Conservation (phyloP, 2,888 invertebrate species). For the Trypoxylon attenuatum region DNA sequence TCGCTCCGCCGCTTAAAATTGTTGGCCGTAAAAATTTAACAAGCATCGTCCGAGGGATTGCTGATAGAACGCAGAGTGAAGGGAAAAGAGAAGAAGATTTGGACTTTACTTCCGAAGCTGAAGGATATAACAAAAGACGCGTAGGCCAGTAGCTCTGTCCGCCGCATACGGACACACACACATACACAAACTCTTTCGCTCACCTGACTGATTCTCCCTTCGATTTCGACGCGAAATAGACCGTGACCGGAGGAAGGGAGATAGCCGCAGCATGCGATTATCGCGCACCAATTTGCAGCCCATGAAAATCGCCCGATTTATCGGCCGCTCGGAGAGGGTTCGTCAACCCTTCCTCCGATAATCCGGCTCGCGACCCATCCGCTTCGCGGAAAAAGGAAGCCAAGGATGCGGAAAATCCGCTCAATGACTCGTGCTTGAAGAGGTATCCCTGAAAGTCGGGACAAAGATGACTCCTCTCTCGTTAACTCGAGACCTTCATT, state of each 20-base stretch:
- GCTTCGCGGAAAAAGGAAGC: too few relatives aligned
- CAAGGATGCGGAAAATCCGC: not conserved
- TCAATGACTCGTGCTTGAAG: not conserved
- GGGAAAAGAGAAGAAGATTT: conserved; percentile 1
- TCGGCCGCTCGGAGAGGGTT: not conserved
- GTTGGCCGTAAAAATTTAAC: conserved; percentile 64
- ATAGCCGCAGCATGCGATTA: not conserved
- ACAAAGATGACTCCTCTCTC: not conserved
- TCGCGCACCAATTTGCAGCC: not conserved
- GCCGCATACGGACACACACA: too few relatives aligned
- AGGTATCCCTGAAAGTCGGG: not conserved
- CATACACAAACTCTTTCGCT: too few relatives aligned
- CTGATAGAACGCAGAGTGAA: not conserved
- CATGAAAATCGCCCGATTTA: not conserved
- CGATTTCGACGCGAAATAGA: not conserved
- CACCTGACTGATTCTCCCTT: too few relatives aligned
- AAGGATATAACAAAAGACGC: conserved; percentile 7
- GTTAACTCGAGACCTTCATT: not conserved
- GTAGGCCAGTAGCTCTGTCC: too few relatives aligned
- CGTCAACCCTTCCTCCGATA: too few relatives aligned
- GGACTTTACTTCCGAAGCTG: not conserved
- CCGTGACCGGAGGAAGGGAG: not conserved
- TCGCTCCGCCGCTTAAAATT: conserved; percentile 26
- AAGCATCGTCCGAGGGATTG: conserved; percentile 38
- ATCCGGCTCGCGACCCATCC: too few relatives aligned